Evolutionary conservation across 2,888 invertebrate genomes (phyloP).

Genomic region (Protodeltote pygarga): DNA sequence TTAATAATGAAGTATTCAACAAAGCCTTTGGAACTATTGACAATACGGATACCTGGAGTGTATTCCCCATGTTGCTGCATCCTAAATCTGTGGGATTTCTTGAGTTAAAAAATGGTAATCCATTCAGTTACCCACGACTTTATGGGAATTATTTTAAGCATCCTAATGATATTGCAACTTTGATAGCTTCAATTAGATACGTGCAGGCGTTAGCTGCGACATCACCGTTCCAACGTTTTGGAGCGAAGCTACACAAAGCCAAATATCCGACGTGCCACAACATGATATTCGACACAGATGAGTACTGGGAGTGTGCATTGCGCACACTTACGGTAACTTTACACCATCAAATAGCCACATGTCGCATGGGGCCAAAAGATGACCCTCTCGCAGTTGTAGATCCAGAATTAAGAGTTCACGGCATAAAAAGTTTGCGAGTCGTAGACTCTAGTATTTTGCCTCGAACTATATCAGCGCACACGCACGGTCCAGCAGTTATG

Average conservation of each 20-base stretch:
- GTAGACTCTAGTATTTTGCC: constrained; percentile 86
- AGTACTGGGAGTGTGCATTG: constrained; percentile 89
- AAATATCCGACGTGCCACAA: constrained; percentile 88
- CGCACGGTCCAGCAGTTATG: constrained; percentile 86
- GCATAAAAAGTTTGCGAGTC: constrained; percentile 79
- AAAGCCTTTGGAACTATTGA: constrained; percentile 76
- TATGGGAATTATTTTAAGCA: constrained; percentile 90
- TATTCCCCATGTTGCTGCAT: constrained; percentile 88
- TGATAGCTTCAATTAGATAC: constrained; percentile 87
- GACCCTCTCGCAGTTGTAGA: constrained; percentile 89
- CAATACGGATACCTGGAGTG: constrained; percentile 82
- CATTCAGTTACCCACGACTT: constrained; percentile 88
- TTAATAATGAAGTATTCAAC: constrained; percentile 76
- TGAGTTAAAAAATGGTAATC: constrained; percentile 88
- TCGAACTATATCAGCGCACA: constrained; percentile 83
- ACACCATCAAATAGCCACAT: constrained; percentile 89
- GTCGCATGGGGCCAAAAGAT: constrained; percentile 88
- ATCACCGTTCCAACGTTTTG: constrained; percentile 81
- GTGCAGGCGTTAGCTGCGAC: constrained; percentile 80
- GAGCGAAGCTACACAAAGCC: constrained; percentile 82
- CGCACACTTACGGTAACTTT: constrained; percentile 88
- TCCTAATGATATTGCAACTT: constrained; percentile 87
- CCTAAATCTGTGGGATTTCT: constrained; percentile 90
- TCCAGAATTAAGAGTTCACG: constrained; percentile 83
- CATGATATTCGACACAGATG: constrained; percentile 82